Conservation (phyloP, 2,113 vertebrate species). For the Maccullochella peelii region DNA sequence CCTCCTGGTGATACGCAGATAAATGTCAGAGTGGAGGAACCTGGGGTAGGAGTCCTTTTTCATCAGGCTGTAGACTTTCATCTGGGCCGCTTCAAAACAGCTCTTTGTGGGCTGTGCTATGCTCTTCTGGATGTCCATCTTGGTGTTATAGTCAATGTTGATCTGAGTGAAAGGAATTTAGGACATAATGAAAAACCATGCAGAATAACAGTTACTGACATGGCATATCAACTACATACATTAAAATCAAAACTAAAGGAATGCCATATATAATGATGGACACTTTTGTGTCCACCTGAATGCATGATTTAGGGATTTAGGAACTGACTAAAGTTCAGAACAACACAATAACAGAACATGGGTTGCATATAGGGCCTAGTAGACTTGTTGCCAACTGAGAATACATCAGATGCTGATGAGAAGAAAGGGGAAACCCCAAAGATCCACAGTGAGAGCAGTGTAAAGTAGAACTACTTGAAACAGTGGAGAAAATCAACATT, state of each 20-base stretch:
- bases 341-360: not conserved
- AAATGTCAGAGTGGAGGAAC: slow-evolving; percentile 91
- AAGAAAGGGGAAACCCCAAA: slow-evolving; percentile 9
- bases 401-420: not conserved
- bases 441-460: not conserved
- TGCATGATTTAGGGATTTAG: not conserved
- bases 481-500: slow-evolving; percentile 7
- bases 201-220: not conserved
- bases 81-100: slow-evolving; percentile 90
- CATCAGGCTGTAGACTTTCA: slow-evolving; percentile 91
- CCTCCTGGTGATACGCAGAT: slow-evolving; percentile 84
- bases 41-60: slow-evolving; percentile 95
- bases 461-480: slow-evolving; percentile 11
- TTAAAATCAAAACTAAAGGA: not conserved
- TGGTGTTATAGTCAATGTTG: slow-evolving; percentile 93
- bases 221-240: not conserved
- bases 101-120: slow-evolving; percentile 84
- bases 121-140: slow-evolving; percentile 86
- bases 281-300: not conserved
- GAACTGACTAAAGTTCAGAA: not conserved
- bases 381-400: not conserved
- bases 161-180: slow-evolving; percentile 81
- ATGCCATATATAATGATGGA: not conserved
- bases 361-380: not conserved
- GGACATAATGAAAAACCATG: not conserved